Percentiles rank a stretch among this genome's conserved stretches.
Conservation (phyloP, 1,140 invertebrate species). For the Papilio aristodemus region DNA sequence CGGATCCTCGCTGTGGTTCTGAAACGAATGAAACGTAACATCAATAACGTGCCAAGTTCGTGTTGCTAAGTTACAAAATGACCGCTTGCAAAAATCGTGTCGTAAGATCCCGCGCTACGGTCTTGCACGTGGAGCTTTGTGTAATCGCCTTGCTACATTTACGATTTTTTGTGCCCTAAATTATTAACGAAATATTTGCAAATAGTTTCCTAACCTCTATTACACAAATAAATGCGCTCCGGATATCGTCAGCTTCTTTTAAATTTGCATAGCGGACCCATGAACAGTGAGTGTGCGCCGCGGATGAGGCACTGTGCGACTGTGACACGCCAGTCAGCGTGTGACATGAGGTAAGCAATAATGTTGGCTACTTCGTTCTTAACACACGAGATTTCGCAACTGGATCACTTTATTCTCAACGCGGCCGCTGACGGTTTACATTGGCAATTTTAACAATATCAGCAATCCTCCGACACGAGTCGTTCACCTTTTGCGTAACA, state of each 20-base stretch:
- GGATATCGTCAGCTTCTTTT: conserved; percentile 56
- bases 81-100: conserved; percentile 67
- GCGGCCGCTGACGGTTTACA: conserved; percentile 42
- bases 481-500: conserved; percentile 54
- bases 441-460: conserved; percentile 42
- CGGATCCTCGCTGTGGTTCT: conserved; percentile 74
- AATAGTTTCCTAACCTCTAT: conserved; percentile 60
- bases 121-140: conserved; percentile 69
- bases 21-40: conserved; percentile 69
- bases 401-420: conserved; percentile 57
- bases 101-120: conserved; percentile 65
- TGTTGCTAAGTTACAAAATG: conserved; percentile 61
- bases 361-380: conserved; percentile 37
- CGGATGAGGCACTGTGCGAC: conserved; percentile 7
- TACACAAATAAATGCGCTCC: conserved; percentile 54
- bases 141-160: conserved; percentile 66
- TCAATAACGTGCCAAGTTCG: conserved; percentile 63
- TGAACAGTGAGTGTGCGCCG: background rate
- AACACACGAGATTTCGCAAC: conserved; percentile 59
- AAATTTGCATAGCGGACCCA: conserved; percentile 35
- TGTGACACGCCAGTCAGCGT: conserved; percentile 41
- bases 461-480: conserved; percentile 39
- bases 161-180: conserved; percentile 62
- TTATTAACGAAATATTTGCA: conserved; percentile 41
- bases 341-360: conserved; percentile 37